Evolutionary conservation across 1,140 invertebrate genomes (phyloP).

Genomic region (Rhizoglyphus robini): DNA sequence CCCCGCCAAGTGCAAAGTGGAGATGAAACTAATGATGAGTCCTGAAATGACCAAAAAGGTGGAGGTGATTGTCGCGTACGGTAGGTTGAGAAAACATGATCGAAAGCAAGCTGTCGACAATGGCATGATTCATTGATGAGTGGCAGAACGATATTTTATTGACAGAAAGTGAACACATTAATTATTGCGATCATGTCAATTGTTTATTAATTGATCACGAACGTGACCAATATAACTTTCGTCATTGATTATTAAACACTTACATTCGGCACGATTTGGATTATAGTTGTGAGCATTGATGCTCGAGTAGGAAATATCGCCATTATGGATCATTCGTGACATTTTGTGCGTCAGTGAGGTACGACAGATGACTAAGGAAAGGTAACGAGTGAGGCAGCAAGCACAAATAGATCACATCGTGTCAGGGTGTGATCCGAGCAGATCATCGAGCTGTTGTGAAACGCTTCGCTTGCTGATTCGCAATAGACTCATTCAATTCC

Average conservation of each 20-base stretch:
- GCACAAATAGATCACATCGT: background rate
- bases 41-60: slow-evolving; percentile 7
- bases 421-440: background rate
- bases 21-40: background rate
- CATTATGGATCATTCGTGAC: slow-evolving; percentile 12
- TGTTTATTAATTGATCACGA: background rate
- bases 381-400: background rate
- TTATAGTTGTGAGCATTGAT: slow-evolving; percentile 6
- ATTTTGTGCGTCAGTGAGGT: background rate
- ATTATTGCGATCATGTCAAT: background rate
- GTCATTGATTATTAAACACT: too few species aligned
- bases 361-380: background rate
- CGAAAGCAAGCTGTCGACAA: background rate
- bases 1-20: background rate
- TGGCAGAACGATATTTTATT: too few species aligned
- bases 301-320: slow-evolving; percentile 4
- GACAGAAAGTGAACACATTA: background rate
- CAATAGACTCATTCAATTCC: background rate
- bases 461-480: background rate
- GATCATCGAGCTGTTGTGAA: background rate
- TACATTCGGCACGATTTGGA: background rate
- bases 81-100: background rate
- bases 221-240: too few species aligned
- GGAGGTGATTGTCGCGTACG: slow-evolving; percentile 14
- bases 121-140: too few species aligned